Conservation (phyloP, 2,888 invertebrate species). For the Tuberolachnus salignus region DNA sequence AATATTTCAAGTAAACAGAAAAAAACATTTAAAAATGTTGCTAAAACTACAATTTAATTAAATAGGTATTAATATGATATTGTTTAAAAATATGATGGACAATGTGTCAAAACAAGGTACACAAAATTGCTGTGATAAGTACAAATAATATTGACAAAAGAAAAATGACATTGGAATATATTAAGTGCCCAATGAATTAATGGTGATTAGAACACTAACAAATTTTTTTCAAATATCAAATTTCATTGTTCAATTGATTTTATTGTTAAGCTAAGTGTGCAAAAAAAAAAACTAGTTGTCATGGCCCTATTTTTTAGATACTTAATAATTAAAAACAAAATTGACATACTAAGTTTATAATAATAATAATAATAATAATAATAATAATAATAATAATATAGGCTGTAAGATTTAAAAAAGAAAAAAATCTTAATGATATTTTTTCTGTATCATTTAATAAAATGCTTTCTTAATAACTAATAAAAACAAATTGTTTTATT, state of each 20-base stretch:
- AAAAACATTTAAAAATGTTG: constrained; percentile 50
- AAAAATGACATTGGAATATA: constrained; percentile 50
- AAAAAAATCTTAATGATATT: constrained; percentile 43
- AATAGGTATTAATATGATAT: constrained; percentile 46
- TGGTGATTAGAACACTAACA: constrained; percentile 48
- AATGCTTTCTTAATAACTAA: constrained; percentile 56
- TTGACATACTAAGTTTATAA: constrained; percentile 47
- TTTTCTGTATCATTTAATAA: constrained; percentile 53
- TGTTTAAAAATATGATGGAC: constrained; percentile 46
- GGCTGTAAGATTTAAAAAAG: constrained; percentile 50
- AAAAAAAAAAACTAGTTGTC: constrained; percentile 50
- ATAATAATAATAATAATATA: background rate
- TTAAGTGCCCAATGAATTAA: constrained; percentile 44
- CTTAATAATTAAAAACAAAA: constrained; percentile 50
- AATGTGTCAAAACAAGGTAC: constrained; percentile 44
- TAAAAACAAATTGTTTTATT: constrained; percentile 56
- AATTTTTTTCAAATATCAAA: constrained; percentile 40
- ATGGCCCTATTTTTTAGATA: constrained; percentile 39
- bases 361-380: constrained; percentile 6
- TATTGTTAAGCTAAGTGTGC: constrained; percentile 52
- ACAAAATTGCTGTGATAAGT: constrained; percentile 52
- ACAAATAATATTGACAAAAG: constrained; percentile 45
- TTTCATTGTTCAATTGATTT: constrained; percentile 51
- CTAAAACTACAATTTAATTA: constrained; percentile 38
- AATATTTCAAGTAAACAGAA: constrained; percentile 48